Evolutionary conservation across 2,888 invertebrate species (phyloP), one percentile per base, ranked within the genome.

Genomic region (Apoderus coryli): DNA sequence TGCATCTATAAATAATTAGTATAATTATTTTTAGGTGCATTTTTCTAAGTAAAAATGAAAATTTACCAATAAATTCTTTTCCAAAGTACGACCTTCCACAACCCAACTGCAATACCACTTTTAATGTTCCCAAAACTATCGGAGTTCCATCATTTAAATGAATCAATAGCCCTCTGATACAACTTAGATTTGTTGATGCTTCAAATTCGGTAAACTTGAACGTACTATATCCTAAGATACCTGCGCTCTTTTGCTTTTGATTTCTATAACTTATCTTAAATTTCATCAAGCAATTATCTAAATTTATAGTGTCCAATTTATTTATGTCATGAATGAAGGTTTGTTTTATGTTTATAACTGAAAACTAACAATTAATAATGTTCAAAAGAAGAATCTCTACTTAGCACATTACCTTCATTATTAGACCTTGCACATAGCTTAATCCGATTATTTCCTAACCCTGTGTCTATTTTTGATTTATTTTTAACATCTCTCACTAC

Each of bases 71-170:
- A 44, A 62, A 62, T 40, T 64, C 58, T 44, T 56, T 59, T 22
- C 64, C 65, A 48, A 64, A 66, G 44, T 64, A 60, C 27, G 59
- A 45, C 41, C 52, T 50, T 38, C 62, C 62, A 41, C 59, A 60
- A 4, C 64, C 64, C 30, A 67, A 50, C 43, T 63, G 61, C 15
- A 59, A 41, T 3, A 55, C 53, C 4, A 65, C 50, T 47, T 57
- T 63, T 13, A 66, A 43, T 27, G 52, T 56, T 2, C 64, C 65
- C 25, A 56, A 41, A 10, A 44, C 34, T 32, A 63, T 53, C 38
- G 62, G 60, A 4, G 55, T 56, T 41, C 59, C 58, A 38, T 57
- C 56, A 27, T n/a, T 19, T 10, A 51, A 41, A 28, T 52, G 40
- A 23, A 66, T 46, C 6, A 50, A 45, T 22, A 65, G 40, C 31